Evolutionary conservation across 2,888 invertebrate species (phyloP).

Genomic region (Neria commutata): DNA sequence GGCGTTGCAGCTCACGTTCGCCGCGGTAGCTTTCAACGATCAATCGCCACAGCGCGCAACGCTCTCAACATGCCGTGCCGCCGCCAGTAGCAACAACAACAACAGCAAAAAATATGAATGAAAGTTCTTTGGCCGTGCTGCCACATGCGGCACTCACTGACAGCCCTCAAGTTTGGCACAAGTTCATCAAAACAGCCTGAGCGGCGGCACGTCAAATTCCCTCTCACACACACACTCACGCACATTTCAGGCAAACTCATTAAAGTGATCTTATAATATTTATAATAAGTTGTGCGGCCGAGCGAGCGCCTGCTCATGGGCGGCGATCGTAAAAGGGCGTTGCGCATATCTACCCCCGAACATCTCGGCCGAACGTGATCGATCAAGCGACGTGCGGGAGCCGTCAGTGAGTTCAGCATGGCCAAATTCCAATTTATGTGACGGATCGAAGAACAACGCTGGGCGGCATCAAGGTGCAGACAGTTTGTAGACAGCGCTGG

Average conservation of each 20-base stretch:
- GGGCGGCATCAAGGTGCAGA: neutral
- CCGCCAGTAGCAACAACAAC: constrained; percentile 14
- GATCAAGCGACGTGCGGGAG: constrained; percentile 42
- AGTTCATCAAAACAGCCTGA: constrained; percentile 42
- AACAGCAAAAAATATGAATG: neutral
- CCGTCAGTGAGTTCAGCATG: constrained; percentile 36
- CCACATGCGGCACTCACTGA: neutral
- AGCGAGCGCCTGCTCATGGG: neutral
- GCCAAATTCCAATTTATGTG: constrained; percentile 30
- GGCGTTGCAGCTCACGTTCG: constrained; percentile 40
- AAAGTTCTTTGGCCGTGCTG: constrained; percentile 5
- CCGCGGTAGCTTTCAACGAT: constrained; percentile 43
- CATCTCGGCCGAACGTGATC: constrained; percentile 35
- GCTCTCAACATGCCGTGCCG: constrained; percentile 3
- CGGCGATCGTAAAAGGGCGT: constrained; percentile 5
- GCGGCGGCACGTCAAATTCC: neutral
- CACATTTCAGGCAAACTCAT: constrained; percentile 5
- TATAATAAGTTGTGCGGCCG: constrained; percentile 11
- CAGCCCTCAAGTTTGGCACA: constrained; percentile 42
- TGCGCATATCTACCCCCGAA: neutral
- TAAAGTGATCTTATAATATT: constrained; percentile 19
- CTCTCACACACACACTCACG: neutral
- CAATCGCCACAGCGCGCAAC: constrained; percentile 41
- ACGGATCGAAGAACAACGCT: neutral
- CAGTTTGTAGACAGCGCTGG: constrained; percentile 25